Base-by-base conservation (phyloP, 1,140 invertebrate genomes). In the Meloidogyne hapla region DNA sequence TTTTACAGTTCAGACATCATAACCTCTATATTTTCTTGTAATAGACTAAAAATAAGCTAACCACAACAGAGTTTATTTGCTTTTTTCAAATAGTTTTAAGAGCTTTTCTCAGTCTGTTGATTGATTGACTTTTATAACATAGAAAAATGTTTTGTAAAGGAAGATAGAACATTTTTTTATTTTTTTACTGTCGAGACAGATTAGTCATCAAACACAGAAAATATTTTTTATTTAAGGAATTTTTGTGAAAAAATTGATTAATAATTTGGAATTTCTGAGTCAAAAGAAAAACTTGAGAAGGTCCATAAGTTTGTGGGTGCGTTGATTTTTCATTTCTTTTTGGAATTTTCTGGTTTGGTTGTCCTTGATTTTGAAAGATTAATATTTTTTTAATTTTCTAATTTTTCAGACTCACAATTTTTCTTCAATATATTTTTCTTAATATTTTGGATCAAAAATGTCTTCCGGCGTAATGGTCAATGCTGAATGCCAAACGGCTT, bases 381-480 rank as follows among this genome's bases (percentile, higher is more conserved):
- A 48, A 18, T 18, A 18, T 48, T 48, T 48, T 18, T 18, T 48
- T 15, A n/a, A n/a, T n/a, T n/a, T n/a, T 18, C 6, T 56, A n/a
- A 15, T 6, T 56, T 56, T 21, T 15, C 4, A 21, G 48, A 56
- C 48, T 56, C 8, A 56, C 48, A 45, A 45, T 45, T 45, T 45
- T 15, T 45, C 18, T 48, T 48, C 5, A 15, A 1, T 10, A n/a
- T 45, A 45, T 45, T 56, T 56, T 56, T 56, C n/a, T n/a, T 56
- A 56, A 56, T 56, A 15, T 26, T 66, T 56, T 56, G 48, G 5
- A 6, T 70, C 64, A 10, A 83, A 64, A 40, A 81, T 81, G 80
- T 61, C 74, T 66, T 84, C 83, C 68, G 82, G 82, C 26, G 82
- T 83, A 12, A 67, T 77, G 33, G 82, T 83, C 8, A 82, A 83